Percentiles rank a stretch among this genome's conserved stretches.
These are phyloP conservation scores for Drosophila setifemur DNA, from an alignment of 1,140 invertebrate species.

Conservation along the genomic window DNA sequence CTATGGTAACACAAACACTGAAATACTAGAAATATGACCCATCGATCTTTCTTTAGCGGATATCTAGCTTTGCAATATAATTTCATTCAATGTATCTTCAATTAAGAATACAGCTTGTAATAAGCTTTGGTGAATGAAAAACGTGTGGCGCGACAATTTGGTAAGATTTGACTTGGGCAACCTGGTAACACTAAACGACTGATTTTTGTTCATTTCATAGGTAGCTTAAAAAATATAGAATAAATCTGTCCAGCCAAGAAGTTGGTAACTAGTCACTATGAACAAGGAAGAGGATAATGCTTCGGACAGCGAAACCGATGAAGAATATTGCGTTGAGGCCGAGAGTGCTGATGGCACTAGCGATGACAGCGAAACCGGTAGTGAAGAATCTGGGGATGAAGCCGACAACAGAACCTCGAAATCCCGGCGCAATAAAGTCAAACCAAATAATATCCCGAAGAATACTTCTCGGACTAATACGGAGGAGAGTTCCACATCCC, in stretches of 20 bases:
- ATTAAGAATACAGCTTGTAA: too few relatives aligned
- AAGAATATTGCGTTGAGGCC: slow-evolving; percentile 83
- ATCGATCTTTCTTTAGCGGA: too few relatives aligned
- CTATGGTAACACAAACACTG: too few relatives aligned
- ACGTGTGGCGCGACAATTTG: too few relatives aligned
- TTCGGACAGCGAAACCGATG: slow-evolving; percentile 82
- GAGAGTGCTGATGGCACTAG: slow-evolving; percentile 77
- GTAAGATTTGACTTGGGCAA: too few relatives aligned
- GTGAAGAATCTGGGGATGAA: slow-evolving; percentile 46
- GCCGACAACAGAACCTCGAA: slow-evolving; percentile 17
- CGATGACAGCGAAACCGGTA: slow-evolving; percentile 47
- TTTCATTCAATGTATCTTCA: too few relatives aligned
- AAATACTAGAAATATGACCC: too few relatives aligned
- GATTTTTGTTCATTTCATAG: too few relatives aligned
- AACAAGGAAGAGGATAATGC: slow-evolving; percentile 49
- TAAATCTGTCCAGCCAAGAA: too few relatives aligned
- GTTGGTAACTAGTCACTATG: slow-evolving; percentile 35
- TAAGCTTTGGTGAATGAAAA: too few relatives aligned
- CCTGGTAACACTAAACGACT: background rate
- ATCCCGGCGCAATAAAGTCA: background rate
- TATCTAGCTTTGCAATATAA: too few relatives aligned
- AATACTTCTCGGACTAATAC: background rate
- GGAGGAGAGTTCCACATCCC: background rate
- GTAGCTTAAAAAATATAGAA: too few relatives aligned
- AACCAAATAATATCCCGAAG: slow-evolving; percentile 4